Base-by-base conservation (phyloP, 2,113 vertebrate genomes). In the Scytalopus superciliaris region DNA sequence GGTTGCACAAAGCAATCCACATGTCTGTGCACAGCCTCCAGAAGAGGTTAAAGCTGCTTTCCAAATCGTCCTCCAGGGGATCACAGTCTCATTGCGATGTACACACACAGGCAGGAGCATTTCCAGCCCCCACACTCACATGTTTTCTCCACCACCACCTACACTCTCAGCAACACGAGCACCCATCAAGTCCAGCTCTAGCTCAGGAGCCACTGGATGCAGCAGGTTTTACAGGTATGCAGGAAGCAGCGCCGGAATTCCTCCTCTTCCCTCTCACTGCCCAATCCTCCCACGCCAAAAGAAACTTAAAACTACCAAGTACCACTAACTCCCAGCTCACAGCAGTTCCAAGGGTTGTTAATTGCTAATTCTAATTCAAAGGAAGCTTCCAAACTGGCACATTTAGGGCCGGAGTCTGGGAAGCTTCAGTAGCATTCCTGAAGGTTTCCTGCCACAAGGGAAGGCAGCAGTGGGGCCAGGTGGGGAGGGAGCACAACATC, bases 161-260 rank as follows among this genome's bases (percentile, higher is more conserved):
- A 67, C 53, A 5, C 78, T 40, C 85, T 84, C 53, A 69, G 55
- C 74, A 59, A 14, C 44, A 55, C 0, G 1, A 25, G 40, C 2
- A 42, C 3, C 17, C 50, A 59, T 4, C 1, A 5, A 72, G 57
- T 39, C 67, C 88, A 70, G 31, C 13, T 39, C n/a, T 31, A n/a
- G 21, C 49, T 16, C 47, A 0, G 5, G 17, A 74, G 64, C 42
- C 24, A 33, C 45, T 59, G 75, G 53, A 42, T 22, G n/a, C 64
- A 68, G 63, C 92, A 81, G 90, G 94, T 87, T 92, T 87, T 63
- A 73, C 93, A 73, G 93, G 93, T 53, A 64, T 2, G 39, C 25
- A n/a, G 44, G 16, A 44, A 93, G 59, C 60, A 27, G 28, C 6
- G 0, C 33, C 10, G 11, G 37, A 30, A 69, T 27, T 63, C 42